Evolutionary conservation across 1,140 invertebrate species (phyloP), one percentile per base, ranked within the genome.

Genomic region (Paracyclopina nana): DNA sequence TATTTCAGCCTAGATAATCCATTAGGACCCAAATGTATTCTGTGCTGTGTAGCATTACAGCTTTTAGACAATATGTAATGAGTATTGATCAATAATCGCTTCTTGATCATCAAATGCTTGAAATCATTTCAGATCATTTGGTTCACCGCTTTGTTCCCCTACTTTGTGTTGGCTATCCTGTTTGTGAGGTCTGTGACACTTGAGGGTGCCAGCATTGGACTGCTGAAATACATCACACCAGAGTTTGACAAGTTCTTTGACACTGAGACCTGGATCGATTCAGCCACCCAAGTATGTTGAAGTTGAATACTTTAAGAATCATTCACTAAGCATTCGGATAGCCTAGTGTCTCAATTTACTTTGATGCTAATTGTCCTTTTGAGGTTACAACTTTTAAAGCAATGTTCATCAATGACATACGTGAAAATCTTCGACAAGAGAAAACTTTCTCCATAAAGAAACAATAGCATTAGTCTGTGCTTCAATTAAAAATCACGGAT

Each of bases 111-210:
- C 16, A 18, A 57, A 30, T 46, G 18, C 50, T 25, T n/a, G 14
- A 46, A 26, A 24, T 45, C 41, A 24, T 65, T 53, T 38, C 57
- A 73, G 71, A 73, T 82, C 41, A 79, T 82, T 1, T 84, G 83
- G 60, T 82, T 85, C 56, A 84, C 81, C 11, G 79, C 82, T 4
- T 69, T 82, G 0, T 84, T 84, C 58, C 82, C 83, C 1, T 86
- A 85, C 61, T 71, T 86, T 22, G 81, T 87, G 51, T 61, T 87
- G 57, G 75, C 80, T 22, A 76, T 79, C 60, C 64, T 88, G 24
- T 76, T 87, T 53, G 69, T 84, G 25, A 73, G 82, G 1, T 81
- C 82, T 1, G 74, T 82, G 0, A 78, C 81, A 2, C 65, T 87
- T 16, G 78, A 79, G 0, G 83, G 38, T 49, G 54, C 44, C 28